A percentile compares a stretch with the other conserved stretches of the same genome.
Conservation (phyloP, 2,797 vertebrate species). For the Knipowitschia caucasica region DNA sequence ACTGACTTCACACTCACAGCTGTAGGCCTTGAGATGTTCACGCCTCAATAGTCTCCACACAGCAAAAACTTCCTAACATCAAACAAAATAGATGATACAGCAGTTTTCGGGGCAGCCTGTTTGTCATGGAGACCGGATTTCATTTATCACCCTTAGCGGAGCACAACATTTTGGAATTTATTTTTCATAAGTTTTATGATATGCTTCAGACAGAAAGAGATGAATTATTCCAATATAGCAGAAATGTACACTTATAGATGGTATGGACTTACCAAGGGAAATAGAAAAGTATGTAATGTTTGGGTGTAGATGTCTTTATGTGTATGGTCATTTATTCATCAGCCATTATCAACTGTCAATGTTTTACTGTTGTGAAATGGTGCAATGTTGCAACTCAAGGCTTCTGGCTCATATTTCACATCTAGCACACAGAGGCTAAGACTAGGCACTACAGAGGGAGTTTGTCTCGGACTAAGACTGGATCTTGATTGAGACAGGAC, state of each 20-base stretch:
- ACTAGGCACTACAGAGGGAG: too few relatives aligned
- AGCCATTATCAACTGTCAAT: too few relatives aligned
- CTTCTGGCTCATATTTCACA: too few relatives aligned
- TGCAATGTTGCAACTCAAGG: too few relatives aligned
- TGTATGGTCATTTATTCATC: too few relatives aligned
- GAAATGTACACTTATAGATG: background rate
- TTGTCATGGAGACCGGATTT: conserved; percentile 48
- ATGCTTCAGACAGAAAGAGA: background rate
- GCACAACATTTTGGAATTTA: conserved; percentile 19
- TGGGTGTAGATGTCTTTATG: background rate
- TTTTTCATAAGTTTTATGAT: conserved; percentile 4
- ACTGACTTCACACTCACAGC: conserved; percentile 4
- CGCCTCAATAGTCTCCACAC: conserved; percentile 27
- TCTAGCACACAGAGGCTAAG: too few relatives aligned
- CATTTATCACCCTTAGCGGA: conserved; percentile 37
- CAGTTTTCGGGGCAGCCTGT: conserved; percentile 36
- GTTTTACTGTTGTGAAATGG: too few relatives aligned
- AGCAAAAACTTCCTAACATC: conserved; percentile 39
- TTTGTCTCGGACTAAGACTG: too few relatives aligned
- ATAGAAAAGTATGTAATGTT: background rate
- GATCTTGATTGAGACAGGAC: too few relatives aligned
- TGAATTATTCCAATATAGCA: background rate
- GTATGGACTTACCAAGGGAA: background rate
- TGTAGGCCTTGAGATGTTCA: conserved; percentile 5
- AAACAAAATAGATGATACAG: conserved; percentile 40